Percentiles rank a stretch among this genome's conserved stretches.
These are phyloP conservation scores for Lucilia sericata DNA, from an alignment of 1,140 invertebrate genomes.

Conservation along the genomic window DNA sequence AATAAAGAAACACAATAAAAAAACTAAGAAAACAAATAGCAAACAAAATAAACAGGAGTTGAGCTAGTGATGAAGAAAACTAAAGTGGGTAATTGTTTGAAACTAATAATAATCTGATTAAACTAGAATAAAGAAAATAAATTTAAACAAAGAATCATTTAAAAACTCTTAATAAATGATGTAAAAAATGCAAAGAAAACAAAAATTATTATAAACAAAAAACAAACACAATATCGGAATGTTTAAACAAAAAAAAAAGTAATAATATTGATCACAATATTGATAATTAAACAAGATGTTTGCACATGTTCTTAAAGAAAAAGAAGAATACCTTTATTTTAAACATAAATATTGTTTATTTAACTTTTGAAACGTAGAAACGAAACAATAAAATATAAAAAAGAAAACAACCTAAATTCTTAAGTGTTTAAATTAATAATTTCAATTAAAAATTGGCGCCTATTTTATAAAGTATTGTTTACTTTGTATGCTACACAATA, in stretches of 20 bases:
- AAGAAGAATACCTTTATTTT: neutral
- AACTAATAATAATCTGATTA: too few species aligned
- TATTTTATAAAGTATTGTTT: conserved; percentile 37
- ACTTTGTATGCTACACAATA: neutral
- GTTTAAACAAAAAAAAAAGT: neutral
- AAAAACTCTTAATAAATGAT: neutral
- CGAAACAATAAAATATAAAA: neutral
- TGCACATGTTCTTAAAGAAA: neutral
- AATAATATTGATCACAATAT: conserved; percentile 2
- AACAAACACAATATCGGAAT: neutral
- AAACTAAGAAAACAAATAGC: neutral
- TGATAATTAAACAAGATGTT: neutral
- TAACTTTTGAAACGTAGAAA: neutral
- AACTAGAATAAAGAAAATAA: neutral
- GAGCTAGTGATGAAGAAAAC: neutral
- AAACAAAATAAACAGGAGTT: neutral
- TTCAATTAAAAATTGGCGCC: conserved; percentile 43
- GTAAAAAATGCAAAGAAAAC: neutral
- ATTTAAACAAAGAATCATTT: neutral
- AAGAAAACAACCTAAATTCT: conserved; percentile 32
- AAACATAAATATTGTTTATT: neutral
- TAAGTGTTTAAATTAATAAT: conserved; percentile 43
- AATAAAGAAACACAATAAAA: neutral
- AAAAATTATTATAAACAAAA: neutral
- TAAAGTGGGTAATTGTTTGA: too few species aligned